Evolutionary conservation across 2,888 invertebrate genomes (phyloP).

Genomic region (Adelognathus sp.): DNA sequence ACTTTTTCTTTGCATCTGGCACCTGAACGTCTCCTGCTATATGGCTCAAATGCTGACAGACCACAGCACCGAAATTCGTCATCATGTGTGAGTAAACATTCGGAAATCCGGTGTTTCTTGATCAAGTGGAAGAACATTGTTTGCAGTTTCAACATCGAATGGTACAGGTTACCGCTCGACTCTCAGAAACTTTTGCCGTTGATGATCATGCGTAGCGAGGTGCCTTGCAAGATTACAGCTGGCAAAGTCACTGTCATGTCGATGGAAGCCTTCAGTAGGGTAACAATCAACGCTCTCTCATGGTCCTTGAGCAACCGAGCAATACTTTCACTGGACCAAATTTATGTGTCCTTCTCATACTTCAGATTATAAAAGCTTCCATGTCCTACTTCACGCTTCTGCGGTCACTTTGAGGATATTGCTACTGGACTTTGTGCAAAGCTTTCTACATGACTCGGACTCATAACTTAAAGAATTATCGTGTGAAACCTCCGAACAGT

Average conservation of each 20-base stretch:
- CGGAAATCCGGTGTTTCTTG: too few species aligned
- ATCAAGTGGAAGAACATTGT: background rate
- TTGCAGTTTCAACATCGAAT: background rate
- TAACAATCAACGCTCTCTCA: background rate
- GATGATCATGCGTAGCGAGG: background rate
- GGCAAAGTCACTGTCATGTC: background rate
- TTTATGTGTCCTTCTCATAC: background rate
- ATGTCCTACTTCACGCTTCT: slow-evolving; percentile 6
- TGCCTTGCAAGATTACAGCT: background rate
- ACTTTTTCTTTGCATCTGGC: background rate
- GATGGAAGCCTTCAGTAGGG: background rate
- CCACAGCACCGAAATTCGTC: background rate
- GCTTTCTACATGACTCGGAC: too few species aligned
- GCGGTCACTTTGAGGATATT: slow-evolving; percentile 60
- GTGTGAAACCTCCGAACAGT: too few species aligned
- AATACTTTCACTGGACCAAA: too few species aligned
- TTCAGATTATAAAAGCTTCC: background rate
- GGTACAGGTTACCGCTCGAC: background rate
- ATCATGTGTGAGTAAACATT: background rate
- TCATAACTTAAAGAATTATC: too few species aligned
- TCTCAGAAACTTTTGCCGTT: background rate
- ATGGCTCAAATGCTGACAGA: background rate
- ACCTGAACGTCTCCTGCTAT: background rate
- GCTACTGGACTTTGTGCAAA: too few species aligned
- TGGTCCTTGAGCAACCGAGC: background rate